Conservation (phyloP, 2,113 vertebrate species). For the Tragelaphus strepsiceros region DNA sequence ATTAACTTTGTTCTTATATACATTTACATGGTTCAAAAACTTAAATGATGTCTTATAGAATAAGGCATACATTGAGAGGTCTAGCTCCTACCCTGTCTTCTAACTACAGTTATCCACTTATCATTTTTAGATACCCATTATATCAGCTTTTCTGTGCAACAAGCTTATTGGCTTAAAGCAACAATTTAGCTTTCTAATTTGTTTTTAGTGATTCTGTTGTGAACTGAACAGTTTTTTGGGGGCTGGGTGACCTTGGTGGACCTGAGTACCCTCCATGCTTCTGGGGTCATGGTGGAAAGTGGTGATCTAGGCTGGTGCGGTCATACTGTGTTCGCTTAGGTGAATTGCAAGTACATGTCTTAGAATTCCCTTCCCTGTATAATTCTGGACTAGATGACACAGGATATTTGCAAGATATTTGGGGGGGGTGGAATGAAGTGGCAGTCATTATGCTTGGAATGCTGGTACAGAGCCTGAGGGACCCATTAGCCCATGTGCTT, state of each 20-base stretch:
- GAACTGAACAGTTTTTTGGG: neutral
- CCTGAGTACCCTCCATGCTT: neutral
- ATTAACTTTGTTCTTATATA: neutral
- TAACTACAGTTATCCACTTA: neutral
- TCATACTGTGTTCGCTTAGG: neutral
- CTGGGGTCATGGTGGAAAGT: neutral
- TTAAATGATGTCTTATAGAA: neutral
- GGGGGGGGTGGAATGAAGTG: neutral
- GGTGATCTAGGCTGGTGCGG: neutral
- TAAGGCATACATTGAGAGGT: neutral
- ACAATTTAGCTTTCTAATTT: neutral
- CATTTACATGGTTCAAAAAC: neutral
- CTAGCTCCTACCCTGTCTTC: neutral
- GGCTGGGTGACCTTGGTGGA: neutral
- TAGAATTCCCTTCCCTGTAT: neutral
- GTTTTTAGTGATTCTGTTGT: neutral
- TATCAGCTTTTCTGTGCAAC: neutral
- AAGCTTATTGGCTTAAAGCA: neutral
- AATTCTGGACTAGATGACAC: neutral
- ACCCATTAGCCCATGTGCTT: neutral
- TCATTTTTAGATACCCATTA: neutral
- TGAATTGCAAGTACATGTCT: neutral
- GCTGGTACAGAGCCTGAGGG: neutral
- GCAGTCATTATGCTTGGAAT: too few species aligned
- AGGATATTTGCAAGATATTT: neutral